Conservation (phyloP, 2,113 vertebrate species). For the Opisthocomus hoazin region DNA sequence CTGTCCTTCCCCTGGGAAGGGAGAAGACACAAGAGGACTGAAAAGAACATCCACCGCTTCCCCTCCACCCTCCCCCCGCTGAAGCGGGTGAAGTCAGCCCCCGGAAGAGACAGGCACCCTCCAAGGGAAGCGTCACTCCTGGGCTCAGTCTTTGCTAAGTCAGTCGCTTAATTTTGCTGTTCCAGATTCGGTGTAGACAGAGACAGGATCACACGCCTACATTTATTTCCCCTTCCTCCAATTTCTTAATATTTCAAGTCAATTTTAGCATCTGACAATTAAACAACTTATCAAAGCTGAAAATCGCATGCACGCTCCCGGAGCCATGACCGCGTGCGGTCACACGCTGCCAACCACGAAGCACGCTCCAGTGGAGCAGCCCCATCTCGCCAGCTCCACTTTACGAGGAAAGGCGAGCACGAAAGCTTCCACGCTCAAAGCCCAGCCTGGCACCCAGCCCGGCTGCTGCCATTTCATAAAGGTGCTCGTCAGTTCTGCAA, state of each 20-base stretch:
- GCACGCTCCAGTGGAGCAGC: background rate
- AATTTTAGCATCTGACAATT: background rate
- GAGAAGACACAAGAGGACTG: background rate
- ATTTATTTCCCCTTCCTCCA: background rate
- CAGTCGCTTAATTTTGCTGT: background rate
- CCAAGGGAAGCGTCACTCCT: background rate
- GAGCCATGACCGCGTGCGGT: fast-evolving
- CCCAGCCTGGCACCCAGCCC: background rate
- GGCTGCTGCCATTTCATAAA: background rate
- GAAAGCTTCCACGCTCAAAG: background rate
- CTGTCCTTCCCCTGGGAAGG: background rate
- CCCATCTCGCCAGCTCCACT: background rate
- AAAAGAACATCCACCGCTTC: background rate
- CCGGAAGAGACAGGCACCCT: background rate
- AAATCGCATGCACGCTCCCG: background rate
- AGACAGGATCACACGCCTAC: background rate
- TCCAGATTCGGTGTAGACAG: background rate
- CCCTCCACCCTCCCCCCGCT: background rate
- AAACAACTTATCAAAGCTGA: background rate
- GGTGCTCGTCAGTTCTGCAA: background rate
- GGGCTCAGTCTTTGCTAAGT: background rate
- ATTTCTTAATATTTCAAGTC: background rate
- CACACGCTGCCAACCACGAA: background rate
- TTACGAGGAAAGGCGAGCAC: background rate
- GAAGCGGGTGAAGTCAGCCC: background rate